A percentile compares a stretch with the other conserved stretches of the same genome.
Evolutionary conservation across 1,140 invertebrate genomes (phyloP).

Genomic region (Drosophila simulans): DNA sequence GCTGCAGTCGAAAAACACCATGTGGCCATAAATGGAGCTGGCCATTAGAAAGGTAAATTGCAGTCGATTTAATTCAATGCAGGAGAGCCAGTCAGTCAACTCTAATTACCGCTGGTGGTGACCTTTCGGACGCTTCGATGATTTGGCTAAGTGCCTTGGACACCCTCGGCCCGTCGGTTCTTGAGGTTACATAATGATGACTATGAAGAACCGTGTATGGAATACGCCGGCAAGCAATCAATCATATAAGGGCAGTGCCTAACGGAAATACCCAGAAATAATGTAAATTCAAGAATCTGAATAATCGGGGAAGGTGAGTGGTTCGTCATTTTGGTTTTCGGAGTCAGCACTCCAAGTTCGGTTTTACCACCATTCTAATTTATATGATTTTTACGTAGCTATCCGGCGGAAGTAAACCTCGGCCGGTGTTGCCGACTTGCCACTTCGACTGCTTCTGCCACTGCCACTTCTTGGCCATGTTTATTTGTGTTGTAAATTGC

Average conservation of each 20-base stretch:
- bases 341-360: slow-evolving; percentile 9
- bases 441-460: slow-evolving; percentile 17
- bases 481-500: slow-evolving; percentile 82
- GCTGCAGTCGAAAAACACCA: not conserved
- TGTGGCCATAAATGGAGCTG: slow-evolving; percentile 52
- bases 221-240: slow-evolving; percentile 35
- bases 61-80: slow-evolving; percentile 62
- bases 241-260: slow-evolving; percentile 61
- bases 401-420: slow-evolving; percentile 80
- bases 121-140: slow-evolving; percentile 54
- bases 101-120: slow-evolving; percentile 53
- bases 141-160: slow-evolving; percentile 43
- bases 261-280: slow-evolving; percentile 47
- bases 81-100: slow-evolving; percentile 18
- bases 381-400: slow-evolving; percentile 80
- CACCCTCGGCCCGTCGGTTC: slow-evolving; percentile 10
- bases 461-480: slow-evolving; percentile 55
- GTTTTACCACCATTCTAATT: slow-evolving; percentile 63
- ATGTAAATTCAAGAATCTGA: slow-evolving; percentile 19
- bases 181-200: slow-evolving; percentile 18
- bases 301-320: not conserved
- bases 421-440: slow-evolving; percentile 47
- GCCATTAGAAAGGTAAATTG: slow-evolving; percentile 63
- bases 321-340: slow-evolving; percentile 1
- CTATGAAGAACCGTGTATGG: slow-evolving; percentile 47